Base-by-base conservation (phyloP, 2,113 vertebrate genomes). In the Murina feae region DNA sequence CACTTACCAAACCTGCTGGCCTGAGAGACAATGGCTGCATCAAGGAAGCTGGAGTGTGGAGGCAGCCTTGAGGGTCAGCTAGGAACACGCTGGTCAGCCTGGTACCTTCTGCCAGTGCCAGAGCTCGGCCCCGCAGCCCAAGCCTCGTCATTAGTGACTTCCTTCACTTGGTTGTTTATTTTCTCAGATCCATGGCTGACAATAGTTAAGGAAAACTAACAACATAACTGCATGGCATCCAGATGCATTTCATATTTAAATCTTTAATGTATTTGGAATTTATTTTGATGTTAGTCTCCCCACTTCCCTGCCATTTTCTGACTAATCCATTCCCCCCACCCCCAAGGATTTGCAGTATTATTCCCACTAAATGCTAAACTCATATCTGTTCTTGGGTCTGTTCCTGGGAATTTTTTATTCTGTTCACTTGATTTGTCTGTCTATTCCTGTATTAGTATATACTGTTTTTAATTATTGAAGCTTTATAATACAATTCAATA, bases 231-330 rank as follows among this genome's bases (percentile, higher is more conserved):
- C 13, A 25, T 32, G 23, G 23, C 30, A 14, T 83, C 39, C 35
- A 37, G 91, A 23, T 39, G 32, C 44, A 44, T 51, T 94, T 95
- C 78, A 78, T 51, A 75, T 87, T 84, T 90, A 82, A 86, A 74
- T 75, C 37, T 96, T 83, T 81, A 63, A 60, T 87, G 37, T 78
- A 17, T 68, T 76, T 91, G 89, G 58, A 53, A 81, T 91, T 88
- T 91, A 53, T 87, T 83, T 95, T 30, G n/a, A 71, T 76, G 13
- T 66, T 63, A 37, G 66, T 82, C 37, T 89, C 53, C n/a, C 17
- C 23, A 35, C 30, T 90, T 42, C 42, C 63, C 44, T 88, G 53
- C 53, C 68, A 86, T 91, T 96, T 95, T 90, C 58, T 37, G 25
- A 96, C 12, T 72, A 79, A 89, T 28, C 37, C 12, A 23, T 76